A percentile compares a stretch with the other conserved stretches of the same genome.
phyloP scores from a whole-genome alignment of 1,140 invertebrate genomes.

The Drosophila fuyamai region DNA sequence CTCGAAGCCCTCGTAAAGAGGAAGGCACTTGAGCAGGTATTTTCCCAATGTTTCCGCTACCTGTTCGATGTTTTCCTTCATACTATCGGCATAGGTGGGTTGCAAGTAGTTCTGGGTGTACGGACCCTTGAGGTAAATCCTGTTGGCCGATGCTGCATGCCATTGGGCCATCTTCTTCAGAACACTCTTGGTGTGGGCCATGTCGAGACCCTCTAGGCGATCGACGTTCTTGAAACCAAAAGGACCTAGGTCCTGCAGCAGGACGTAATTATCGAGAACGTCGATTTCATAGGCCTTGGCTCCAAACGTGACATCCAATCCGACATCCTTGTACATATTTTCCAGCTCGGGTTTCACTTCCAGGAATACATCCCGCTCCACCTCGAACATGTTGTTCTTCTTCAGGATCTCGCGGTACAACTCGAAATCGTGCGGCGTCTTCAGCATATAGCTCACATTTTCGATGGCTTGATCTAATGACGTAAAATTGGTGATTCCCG shows the following conservation, averaged over 20 bases:
- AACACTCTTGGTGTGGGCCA: slow-evolving; percentile 85
- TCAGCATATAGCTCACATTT: slow-evolving; percentile 59
- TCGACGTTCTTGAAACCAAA: slow-evolving; percentile 86
- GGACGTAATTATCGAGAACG: slow-evolving; percentile 72
- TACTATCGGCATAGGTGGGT: slow-evolving; percentile 38
- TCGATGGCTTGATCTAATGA: slow-evolving; percentile 50
- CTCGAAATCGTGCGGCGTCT: slow-evolving; percentile 60
- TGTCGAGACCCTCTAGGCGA: slow-evolving; percentile 85
- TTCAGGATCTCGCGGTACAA: slow-evolving; percentile 46
- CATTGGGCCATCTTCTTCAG: slow-evolving; percentile 86
- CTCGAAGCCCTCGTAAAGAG: slow-evolving; percentile 40
- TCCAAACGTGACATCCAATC: slow-evolving; percentile 43
- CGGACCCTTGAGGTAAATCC: slow-evolving; percentile 40
- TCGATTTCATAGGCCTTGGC: slow-evolving; percentile 58
- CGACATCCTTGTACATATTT: slow-evolving; percentile 72
- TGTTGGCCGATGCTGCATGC: slow-evolving; percentile 84
- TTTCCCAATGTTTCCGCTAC: slow-evolving; percentile 42
- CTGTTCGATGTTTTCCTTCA: slow-evolving; percentile 34
- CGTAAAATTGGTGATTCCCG: background rate
- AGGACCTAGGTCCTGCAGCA: slow-evolving; percentile 85
- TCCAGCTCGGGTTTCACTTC: slow-evolving; percentile 60
- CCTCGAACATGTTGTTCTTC: slow-evolving; percentile 58
- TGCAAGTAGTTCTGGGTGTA: slow-evolving; percentile 44
- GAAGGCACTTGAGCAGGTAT: slow-evolving; percentile 38
- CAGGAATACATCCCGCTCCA: slow-evolving; percentile 57